Conservation (phyloP, 2,113 vertebrate genomes). For the Osmerus eperlanus region DNA sequence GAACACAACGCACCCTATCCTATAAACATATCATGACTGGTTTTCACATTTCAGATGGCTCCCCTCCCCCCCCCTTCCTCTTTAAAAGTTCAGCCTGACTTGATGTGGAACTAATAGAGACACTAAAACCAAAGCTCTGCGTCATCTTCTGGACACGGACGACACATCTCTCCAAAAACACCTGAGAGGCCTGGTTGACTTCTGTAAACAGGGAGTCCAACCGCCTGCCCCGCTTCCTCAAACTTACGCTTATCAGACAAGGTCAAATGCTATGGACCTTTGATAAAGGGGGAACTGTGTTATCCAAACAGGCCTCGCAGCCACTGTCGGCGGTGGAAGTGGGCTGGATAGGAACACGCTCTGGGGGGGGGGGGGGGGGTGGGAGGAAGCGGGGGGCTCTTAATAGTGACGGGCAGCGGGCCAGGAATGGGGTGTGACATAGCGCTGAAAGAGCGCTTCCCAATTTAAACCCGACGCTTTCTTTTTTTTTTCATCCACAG, state of each 20-base stretch:
- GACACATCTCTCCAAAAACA: not conserved
- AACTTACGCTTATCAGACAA: not conserved
- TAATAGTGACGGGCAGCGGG: slow-evolving; percentile 7
- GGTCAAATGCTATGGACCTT: not conserved
- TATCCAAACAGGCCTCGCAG: not conserved
- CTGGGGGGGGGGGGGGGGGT: not conserved
- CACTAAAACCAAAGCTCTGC: not conserved
- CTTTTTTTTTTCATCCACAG: slow-evolving; percentile 10
- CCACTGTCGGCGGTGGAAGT: not conserved
- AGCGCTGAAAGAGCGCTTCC: slow-evolving; percentile 34
- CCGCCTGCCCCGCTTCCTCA: not conserved
- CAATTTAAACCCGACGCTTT: slow-evolving; percentile 21
- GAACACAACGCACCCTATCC: not conserved
- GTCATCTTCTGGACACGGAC: no score
- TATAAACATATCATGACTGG: slow-evolving; percentile 13
- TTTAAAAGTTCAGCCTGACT: not conserved
- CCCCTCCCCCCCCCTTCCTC: not conserved
- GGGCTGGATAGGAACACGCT: not conserved
- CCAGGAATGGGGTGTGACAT: slow-evolving; percentile 20
- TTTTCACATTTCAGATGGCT: slow-evolving; percentile 2
- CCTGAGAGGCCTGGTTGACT: not conserved
- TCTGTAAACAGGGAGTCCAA: not conserved
- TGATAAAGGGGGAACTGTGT: not conserved
- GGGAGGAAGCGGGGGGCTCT: slow-evolving; percentile 3
- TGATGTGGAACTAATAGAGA: not conserved